These are phyloP conservation scores for Steinernema feltiae DNA, from an alignment of 1,140 invertebrate species.

Conservation along the genomic window DNA sequence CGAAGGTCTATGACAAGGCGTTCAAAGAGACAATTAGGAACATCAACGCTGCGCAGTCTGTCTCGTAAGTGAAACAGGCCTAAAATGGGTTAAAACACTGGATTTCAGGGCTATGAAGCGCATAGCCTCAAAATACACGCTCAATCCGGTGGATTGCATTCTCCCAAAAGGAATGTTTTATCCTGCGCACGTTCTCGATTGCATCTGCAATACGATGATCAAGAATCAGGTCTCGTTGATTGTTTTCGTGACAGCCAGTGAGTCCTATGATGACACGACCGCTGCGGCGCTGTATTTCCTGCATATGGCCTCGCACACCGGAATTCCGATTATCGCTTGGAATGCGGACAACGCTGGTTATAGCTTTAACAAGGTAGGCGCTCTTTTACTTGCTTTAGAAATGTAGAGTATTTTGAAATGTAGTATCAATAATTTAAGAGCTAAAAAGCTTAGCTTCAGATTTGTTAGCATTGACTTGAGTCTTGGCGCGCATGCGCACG, in stretches of 20 bases:
- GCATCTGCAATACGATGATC: slow-evolving; percentile 47
- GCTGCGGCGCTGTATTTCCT: slow-evolving; percentile 51
- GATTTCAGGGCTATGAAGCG: slow-evolving; percentile 37
- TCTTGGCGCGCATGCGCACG: too few relatives aligned
- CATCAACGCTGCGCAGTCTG: slow-evolving; percentile 46
- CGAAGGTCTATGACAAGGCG: slow-evolving; percentile 50
- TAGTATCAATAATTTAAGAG: too few relatives aligned
- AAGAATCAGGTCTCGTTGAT: slow-evolving; percentile 44
- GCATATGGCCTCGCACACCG: slow-evolving; percentile 48
- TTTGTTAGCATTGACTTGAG: too few relatives aligned
- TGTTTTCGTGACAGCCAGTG: slow-evolving; percentile 48
- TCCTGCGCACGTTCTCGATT: slow-evolving; percentile 49
- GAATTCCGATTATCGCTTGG: slow-evolving; percentile 56
- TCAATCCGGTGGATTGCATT: slow-evolving; percentile 47
- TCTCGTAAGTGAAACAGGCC: slow-evolving; percentile 33
- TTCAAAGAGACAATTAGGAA: slow-evolving; percentile 50
- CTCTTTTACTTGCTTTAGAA: too few relatives aligned
- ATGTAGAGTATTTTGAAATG: too few relatives aligned
- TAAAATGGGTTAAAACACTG: neutral
- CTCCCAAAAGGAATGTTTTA: slow-evolving; percentile 48
- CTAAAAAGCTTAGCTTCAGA: too few relatives aligned
- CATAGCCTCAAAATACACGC: slow-evolving; percentile 37
- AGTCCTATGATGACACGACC: slow-evolving; percentile 43
- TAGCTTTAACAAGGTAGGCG: slow-evolving; percentile 44
- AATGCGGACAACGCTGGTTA: slow-evolving; percentile 54